These are phyloP conservation scores for Heteromormyrus szaboi DNA, from an alignment of 2,797 vertebrate genomes.

Conservation along the genomic window DNA sequence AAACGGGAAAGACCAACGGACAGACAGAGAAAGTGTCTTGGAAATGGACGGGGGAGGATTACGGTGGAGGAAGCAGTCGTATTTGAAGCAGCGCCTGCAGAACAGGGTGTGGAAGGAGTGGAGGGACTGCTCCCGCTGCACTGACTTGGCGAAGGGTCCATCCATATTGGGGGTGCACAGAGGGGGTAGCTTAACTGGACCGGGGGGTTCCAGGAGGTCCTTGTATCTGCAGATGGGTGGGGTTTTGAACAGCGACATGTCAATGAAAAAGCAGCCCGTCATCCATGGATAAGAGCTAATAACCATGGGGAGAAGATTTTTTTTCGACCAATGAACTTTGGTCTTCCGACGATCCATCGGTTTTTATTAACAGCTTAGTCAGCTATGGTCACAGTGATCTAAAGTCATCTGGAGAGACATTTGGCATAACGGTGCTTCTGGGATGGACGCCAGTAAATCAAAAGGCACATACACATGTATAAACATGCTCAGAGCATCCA, in stretches of 20 bases:
- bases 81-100: slow-evolving; percentile 97
- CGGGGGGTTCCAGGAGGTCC: slow-evolving; percentile 80
- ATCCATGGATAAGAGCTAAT: not conserved
- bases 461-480: not conserved
- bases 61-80: slow-evolving; percentile 95
- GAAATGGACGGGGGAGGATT: slow-evolving; percentile 41
- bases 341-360: not conserved
- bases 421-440: not conserved
- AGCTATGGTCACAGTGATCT: not conserved
- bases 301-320: not conserved
- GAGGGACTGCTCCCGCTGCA: slow-evolving; percentile 89
- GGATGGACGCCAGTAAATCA: not conserved
- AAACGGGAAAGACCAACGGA: not conserved
- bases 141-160: slow-evolving; percentile 87
- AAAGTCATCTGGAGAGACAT: not conserved
- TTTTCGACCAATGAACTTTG: not conserved
- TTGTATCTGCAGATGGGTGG: slow-evolving; percentile 69
- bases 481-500: not conserved
- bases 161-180: slow-evolving; percentile 96
- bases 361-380: not conserved
- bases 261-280: not conserved
- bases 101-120: slow-evolving; percentile 98
- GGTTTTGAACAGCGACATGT: not conserved
- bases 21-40: not conserved
- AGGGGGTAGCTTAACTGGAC: slow-evolving; percentile 77